Evolutionary conservation across 2,113 vertebrate genomes (phyloP), one percentile per base, ranked within the genome.

Genomic region (Rhinichthys klamathensis): DNA sequence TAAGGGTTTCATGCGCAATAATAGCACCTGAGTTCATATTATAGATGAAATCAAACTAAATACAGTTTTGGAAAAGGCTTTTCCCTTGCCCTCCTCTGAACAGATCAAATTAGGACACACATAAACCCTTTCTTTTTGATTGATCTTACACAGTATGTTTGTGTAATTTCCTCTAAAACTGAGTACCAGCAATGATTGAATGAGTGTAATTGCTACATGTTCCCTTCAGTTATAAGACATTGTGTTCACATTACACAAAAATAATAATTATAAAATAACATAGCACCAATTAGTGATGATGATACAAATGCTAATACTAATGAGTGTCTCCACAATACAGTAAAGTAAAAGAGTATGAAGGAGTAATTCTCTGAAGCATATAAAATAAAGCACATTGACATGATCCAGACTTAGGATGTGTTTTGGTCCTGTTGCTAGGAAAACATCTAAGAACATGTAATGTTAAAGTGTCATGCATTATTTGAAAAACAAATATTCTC

Each of bases 251-350:
- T 98, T 99, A 97, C 93, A 92, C 94, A 82, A 82, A 56, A 58
- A 82, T 82, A 70, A 80, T 79, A 44, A 32, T 75, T 79, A 83
- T 94, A 94, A 92, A 91, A 94, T 90, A 90, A 91, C 56, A 95
- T 97, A 99, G 98, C 97, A 99, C 98, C 98, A 97, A 93, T 94
- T 93, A 95, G 93, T 95, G 94, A 94, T 92, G 94, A 94, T 92
- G 95, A 95, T 95, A 95, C 92, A 93, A 94, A 92, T 92, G 95
- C 93, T 93, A 95, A 93, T 94, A 94, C 92, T 82, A 92, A 93
- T 93, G 92, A 96, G 93, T 91, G 91, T 95, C 94, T 93, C 93
- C 86, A 95, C 93, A 90, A 84, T 93, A 95, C 93, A 96, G 96
- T 96, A 95, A 96, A 92, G 93, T 88, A 93, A 94, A 93, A 91